Percentiles rank a stretch among this genome's conserved stretches.
These are phyloP conservation scores for Armadillidium nasatum DNA, from an alignment of 1,140 invertebrate genomes.

Conservation along the genomic window DNA sequence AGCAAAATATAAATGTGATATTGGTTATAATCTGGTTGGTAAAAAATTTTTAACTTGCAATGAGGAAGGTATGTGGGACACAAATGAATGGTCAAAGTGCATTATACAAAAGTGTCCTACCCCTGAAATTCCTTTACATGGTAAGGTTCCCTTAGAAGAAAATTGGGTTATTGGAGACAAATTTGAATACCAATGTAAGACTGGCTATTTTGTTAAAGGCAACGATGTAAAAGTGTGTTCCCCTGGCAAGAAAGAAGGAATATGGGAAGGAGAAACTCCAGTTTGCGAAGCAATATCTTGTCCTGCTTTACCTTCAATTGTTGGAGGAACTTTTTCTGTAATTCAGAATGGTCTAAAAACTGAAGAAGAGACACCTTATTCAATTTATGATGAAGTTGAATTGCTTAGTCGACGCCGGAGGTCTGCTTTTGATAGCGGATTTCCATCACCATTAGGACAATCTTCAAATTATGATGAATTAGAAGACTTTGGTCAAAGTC, in stretches of 20 bases:
- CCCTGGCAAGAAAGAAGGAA: conserved; percentile 11
- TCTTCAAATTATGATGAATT: conserved; percentile 14
- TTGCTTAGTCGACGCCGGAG: neutral
- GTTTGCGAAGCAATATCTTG: conserved; percentile 14
- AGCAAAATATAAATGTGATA: conserved; percentile 45
- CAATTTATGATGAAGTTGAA: neutral
- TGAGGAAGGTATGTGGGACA: conserved; percentile 47
- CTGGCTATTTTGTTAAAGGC: conserved; percentile 29
- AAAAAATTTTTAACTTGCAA: conserved; percentile 45
- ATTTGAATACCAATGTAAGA: conserved; percentile 32
- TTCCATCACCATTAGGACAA: conserved; percentile 5
- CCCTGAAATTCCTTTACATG: conserved; percentile 44
- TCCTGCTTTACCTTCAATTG: neutral
- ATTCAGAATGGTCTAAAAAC: neutral
- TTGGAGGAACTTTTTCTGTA: neutral
- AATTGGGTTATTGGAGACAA: conserved; percentile 36
- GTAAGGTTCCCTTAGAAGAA: conserved; percentile 40
- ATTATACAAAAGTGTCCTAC: conserved; percentile 41
- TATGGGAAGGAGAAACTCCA: conserved; percentile 16
- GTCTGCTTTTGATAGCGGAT: neutral
- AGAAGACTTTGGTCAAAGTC: conserved; percentile 29
- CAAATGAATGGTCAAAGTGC: conserved; percentile 43
- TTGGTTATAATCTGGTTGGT: conserved; percentile 47
- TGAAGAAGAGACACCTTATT: neutral
- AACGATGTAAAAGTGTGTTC: neutral